phyloP scores from a whole-genome alignment of 2,113 vertebrate genomes.

The Anas platyrhynchos region DNA sequence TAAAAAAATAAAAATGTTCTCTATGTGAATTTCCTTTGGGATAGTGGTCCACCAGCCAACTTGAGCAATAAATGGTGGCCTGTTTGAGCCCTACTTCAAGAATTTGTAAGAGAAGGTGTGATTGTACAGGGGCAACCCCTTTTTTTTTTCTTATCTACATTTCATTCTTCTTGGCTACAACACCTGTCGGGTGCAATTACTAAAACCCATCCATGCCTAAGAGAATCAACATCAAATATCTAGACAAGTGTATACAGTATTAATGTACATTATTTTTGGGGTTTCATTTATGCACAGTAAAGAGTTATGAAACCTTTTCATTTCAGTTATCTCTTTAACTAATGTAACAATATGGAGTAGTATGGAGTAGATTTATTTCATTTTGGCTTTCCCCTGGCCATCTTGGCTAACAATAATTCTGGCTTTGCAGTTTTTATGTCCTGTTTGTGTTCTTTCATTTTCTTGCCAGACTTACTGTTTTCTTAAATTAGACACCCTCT shows the following conservation, averaged over 20 bases:
- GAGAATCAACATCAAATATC: not conserved
- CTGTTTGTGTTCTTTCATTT: slow-evolving; percentile 31
- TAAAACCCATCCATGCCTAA: not conserved
- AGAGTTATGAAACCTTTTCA: slow-evolving; percentile 32
- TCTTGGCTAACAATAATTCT: slow-evolving; percentile 19
- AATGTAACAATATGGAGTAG: slow-evolving; percentile 21
- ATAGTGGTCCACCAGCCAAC: not conserved
- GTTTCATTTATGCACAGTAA: slow-evolving; percentile 2
- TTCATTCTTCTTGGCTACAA: not conserved
- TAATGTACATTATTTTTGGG: not conserved
- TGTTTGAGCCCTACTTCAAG: not conserved
- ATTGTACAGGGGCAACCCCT: not conserved
- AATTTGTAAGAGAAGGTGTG: not conserved
- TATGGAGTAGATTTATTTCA: slow-evolving; percentile 25
- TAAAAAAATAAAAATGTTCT: not conserved
- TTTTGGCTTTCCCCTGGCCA: slow-evolving; percentile 6
- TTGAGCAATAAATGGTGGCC: not conserved
- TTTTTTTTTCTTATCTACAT: not conserved
- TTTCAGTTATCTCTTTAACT: slow-evolving; percentile 50
- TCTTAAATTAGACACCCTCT: not conserved
- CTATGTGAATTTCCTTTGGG: not conserved
- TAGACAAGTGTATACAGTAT: not conserved
- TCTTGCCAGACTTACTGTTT: slow-evolving; percentile 13
- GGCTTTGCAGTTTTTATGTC: slow-evolving; percentile 40
- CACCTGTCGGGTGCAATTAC: not conserved